Evolutionary conservation across 2,113 vertebrate genomes (phyloP), one percentile per base, ranked within the genome.

Genomic region (Penelope pileata): DNA sequence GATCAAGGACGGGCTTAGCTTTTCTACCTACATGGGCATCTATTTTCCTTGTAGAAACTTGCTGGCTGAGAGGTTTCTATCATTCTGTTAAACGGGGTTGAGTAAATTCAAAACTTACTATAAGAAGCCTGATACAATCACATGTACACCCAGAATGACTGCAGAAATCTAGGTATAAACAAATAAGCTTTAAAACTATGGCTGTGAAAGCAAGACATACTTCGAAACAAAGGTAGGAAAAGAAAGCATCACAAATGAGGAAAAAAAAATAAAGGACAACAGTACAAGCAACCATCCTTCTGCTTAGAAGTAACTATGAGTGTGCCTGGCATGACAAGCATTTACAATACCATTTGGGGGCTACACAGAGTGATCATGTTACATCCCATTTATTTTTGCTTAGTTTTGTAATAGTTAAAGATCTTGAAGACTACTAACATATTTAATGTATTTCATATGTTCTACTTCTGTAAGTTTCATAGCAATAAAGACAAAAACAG

Each of bases 1-100:
- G 19, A 68, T n/a, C 45, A 76, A 80, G 34, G 4, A 4, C 42
- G 59, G 91, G 8, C 4, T 72, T 13, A 53, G 47, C 5, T 36
- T 36, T 40, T 79, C 27, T 67, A 3, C 43, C 30, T 75, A 6
- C 30, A 58, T 17, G 6, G 11, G 10, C 0, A 0, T 2, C 11
- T 53, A 7, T 23, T 84, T 38, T 90, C 60, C 66, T 58, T 62
- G 50, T 9, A 84, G 6, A n/a, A 90, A 81, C 27, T 68, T 77
- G 45, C 10, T 5, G 73, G 22, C 60, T 29, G 30, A 87, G 60
- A 82, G 36, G 10, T 87, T 82, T 74, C 23, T n/a, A 78, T 23
- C 7, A 0, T 56, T 84, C 38, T 78, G 6, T 32, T 43, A 84
- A 66, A 74, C 15, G 9, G 15, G 1, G 3, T 15, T 62, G 9